phyloP scores from a whole-genome alignment of 2,113 vertebrate genomes.

The Sinocyclocheilus grahami region DNA sequence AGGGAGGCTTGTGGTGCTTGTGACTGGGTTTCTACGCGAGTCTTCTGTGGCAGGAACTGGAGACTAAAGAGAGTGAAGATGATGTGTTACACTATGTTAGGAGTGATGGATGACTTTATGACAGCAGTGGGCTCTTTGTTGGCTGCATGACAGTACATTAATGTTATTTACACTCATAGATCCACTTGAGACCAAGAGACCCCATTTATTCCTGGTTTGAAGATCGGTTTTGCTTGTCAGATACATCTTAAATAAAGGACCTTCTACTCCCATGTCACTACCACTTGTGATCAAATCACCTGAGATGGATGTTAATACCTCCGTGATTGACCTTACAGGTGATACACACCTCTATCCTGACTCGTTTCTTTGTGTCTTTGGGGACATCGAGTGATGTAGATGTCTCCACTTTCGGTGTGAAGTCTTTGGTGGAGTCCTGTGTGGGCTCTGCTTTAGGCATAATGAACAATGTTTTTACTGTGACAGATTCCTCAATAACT shows the following conservation, averaged over 20 bases:
- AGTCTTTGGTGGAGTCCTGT: conserved; percentile 77
- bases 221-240: not conserved
- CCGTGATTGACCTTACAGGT: not conserved
- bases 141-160: not conserved
- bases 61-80: conserved; percentile 52
- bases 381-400: conserved; percentile 61
- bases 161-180: not conserved
- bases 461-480: conserved; percentile 68
- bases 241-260: not conserved
- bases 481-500: conserved; percentile 62
- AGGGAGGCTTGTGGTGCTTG: conserved; percentile 71
- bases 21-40: conserved; percentile 64
- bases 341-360: conserved; percentile 71
- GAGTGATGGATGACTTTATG: not conserved
- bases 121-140: not conserved
- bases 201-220: not conserved
- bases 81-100: not conserved
- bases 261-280: not conserved
- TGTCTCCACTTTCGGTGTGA: conserved; percentile 72
- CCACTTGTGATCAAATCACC: not conserved
- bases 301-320: not conserved
- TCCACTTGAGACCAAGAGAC: not conserved
- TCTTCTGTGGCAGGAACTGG: conserved; percentile 69
- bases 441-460: conserved; percentile 75
- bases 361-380: conserved; percentile 64